Evolutionary conservation across 92 coral and sea anemone genomes (phyloP), one percentile per base, ranked within the genome.

Genomic region (Porites lobata): DNA sequence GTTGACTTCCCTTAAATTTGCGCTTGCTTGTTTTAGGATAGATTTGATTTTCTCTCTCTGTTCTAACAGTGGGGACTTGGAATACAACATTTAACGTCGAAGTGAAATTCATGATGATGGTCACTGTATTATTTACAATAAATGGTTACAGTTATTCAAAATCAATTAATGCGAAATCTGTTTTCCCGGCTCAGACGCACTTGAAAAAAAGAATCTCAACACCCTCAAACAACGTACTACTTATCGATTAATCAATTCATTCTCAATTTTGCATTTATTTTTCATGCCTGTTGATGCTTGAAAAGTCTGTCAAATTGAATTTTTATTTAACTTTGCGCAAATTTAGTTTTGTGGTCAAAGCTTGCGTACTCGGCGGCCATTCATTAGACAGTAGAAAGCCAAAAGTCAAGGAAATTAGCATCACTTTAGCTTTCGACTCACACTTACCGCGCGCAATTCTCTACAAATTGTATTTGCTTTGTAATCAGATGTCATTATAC

Each of bases 381-480:
- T 84, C 53, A 74, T 26, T 61, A 26, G 61, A 84, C 80, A 84
- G 87, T 74, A 84, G 80, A 20, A 50, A 50, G 38, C 62, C 72
- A 51, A 72, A 69, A 54, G 69, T 80, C 53, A 47, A 82, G 86
- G 86, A 82, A 82, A 82, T 82, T 82, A 82, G 78, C 51, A 63
- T 72, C 87, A 74, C 72, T 73, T 72, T 50, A 62, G 21, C 53
- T 26, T 12, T 62, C 53, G 73, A 7, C 21, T 24, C 81, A 43
- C 87, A 59, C 79, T 84, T 75, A 20, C 18, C 5, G 13, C 58
- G 64, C 65, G 11, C 87, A 84, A 65, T 61, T 74, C 81, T 72
- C 56, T 73, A 73, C 29, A 84, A 73, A 22, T 73, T 51, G n/a
- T 84, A 73, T 84, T 84, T 84, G 81, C 87, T 84, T 84, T 84